Base-by-base conservation (phyloP, 2,113 vertebrate genomes). In the Apteryx mantelli region DNA sequence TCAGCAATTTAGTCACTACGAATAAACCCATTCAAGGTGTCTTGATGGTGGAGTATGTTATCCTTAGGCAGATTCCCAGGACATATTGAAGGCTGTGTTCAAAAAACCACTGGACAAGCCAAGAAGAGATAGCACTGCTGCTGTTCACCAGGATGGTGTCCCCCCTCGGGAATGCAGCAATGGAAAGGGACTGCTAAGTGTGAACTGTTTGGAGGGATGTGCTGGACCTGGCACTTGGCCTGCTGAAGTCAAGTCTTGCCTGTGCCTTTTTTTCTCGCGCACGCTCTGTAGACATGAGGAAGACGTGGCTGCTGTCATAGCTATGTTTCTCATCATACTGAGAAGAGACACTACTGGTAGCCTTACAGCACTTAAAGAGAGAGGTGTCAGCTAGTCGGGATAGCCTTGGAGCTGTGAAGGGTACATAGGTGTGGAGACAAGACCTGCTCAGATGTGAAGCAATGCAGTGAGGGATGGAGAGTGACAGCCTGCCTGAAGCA, bases 1-100 rank as follows among this genome's bases (percentile, higher is more conserved):
- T 25, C 68, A 90, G 32, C 68, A 50, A 8, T 53, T 70, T 18
- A 74, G n/a, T 64, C 2, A 1, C 77, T 44, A 0, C 0, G 0
- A 46, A 38, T 88, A 92, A 95, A 91, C 16, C 15, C 7, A 6
- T 75, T 55, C 15, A 25, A 81, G 42, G 30, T 63, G 40, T 70
- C 53, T 63, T 40, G 40, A 5, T 64, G 61, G 38, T 69, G 53
- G 44, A 66, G 22, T n/a, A 6, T 44, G 32, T 68, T 86, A 61
- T 92, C 83, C 81, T 56, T 17, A 73, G 70, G 13, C 71, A 77
- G 20, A 36, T 56, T 73, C 38, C 38, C 28, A 53, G 55, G 38
- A 84, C 50, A n/a, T 30, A 12, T 48, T 56, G 63, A 92, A 86
- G 60, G 4, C 25, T 24, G 4, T 70, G 15, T 65, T 86, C 30